Percentiles rank a stretch among this genome's conserved stretches.
phyloP scores from a whole-genome alignment of 37 sponge, comb jelly and placozoan genomes.

The Bolinopsis microptera region DNA sequence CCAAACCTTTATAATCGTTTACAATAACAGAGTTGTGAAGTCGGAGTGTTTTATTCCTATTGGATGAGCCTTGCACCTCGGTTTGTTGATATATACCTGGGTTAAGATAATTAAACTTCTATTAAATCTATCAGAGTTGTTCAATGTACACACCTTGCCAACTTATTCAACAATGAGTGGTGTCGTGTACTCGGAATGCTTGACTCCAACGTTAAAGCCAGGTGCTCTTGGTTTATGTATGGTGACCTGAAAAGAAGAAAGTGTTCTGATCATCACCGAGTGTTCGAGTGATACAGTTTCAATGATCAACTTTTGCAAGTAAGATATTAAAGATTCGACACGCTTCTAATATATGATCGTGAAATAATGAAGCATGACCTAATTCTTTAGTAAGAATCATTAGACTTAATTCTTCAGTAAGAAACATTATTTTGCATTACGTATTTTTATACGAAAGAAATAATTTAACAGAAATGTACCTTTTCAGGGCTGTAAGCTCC shows the following conservation, averaged over 20 bases:
- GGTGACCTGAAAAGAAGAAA: conserved; percentile 7
- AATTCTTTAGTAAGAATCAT: too few species aligned
- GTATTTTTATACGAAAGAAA: too few species aligned
- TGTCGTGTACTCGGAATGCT: conserved; percentile 69
- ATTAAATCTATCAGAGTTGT: too few species aligned
- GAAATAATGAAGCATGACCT: too few species aligned
- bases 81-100: background rate
- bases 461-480: conserved; percentile 28
- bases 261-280: background rate
- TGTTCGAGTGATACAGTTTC: background rate
- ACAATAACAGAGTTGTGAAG: background rate
- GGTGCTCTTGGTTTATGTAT: conserved; percentile 55
- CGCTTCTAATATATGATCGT: too few species aligned
- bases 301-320: conserved; percentile 12
- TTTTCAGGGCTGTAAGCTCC: conserved; percentile 69
- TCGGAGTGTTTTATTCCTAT: background rate
- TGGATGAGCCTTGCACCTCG: background rate
- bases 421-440: too few species aligned
- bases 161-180: conserved; percentile 67
- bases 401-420: too few species aligned
- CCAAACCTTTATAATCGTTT: background rate
- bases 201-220: conserved; percentile 65
- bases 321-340: too few species aligned
- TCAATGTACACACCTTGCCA: background rate
- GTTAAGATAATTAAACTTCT: background rate